Evolutionary conservation across 2,113 vertebrate genomes (phyloP).

Genomic region (Peromyscus maniculatus): DNA sequence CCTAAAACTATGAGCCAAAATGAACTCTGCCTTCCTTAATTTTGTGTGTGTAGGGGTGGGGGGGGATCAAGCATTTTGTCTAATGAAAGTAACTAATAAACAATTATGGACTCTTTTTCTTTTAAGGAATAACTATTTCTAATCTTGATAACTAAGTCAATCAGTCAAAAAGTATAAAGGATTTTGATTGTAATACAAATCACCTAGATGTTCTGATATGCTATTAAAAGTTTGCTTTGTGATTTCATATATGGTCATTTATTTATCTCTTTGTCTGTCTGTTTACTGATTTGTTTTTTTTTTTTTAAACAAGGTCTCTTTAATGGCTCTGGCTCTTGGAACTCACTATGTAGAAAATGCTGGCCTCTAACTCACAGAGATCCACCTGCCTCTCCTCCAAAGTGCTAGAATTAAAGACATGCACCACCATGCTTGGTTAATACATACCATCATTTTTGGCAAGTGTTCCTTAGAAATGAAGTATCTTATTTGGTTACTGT

Average conservation of each 20-base stretch:
- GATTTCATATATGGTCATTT: not conserved
- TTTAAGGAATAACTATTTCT: not conserved
- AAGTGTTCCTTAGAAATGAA: not conserved
- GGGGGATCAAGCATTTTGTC: not conserved
- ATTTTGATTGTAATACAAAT: not conserved
- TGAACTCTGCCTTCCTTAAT: not conserved
- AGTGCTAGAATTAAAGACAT: not conserved
- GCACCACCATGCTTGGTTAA: not conserved
- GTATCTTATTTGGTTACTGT: not conserved
- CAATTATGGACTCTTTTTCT: not conserved
- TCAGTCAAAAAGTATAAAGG: not conserved
- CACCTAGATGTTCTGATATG: not conserved
- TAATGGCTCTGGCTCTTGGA: not conserved
- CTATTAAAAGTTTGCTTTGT: not conserved
- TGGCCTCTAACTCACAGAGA: not conserved
- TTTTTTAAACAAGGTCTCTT: not conserved
- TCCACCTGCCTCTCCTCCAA: not conserved
- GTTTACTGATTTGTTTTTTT: not conserved
- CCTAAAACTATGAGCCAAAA: not conserved
- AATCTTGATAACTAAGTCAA: not conserved
- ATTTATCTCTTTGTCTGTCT: not conserved
- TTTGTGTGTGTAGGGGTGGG: fast-evolving
- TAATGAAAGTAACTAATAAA: not conserved
- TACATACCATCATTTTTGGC: not conserved
- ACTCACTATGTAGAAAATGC: not conserved